Conservation (phyloP, 2,888 invertebrate genomes). For the Thera britannica region DNA sequence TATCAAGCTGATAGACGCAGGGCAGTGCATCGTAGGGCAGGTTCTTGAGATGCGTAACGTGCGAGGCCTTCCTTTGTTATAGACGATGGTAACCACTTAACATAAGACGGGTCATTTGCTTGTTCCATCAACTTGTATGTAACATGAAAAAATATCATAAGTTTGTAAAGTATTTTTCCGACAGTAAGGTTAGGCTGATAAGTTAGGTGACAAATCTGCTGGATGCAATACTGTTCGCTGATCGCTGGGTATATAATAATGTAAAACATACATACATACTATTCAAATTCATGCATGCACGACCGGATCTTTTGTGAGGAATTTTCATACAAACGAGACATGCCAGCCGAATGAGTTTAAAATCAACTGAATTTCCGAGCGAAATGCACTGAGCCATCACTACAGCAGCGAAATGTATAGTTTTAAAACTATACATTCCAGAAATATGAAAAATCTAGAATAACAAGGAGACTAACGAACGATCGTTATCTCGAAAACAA, state of each 20-base stretch:
- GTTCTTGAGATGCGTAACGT: too few relatives aligned
- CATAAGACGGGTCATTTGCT: too few relatives aligned
- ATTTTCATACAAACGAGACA: slow-evolving; percentile 56
- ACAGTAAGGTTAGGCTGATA: too few relatives aligned
- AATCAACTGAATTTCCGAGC: slow-evolving; percentile 3
- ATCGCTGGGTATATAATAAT: slow-evolving; percentile 6
- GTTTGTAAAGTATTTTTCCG: too few relatives aligned
- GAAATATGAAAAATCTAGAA: slow-evolving; percentile 12
- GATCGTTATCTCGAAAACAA: slow-evolving; percentile 14
- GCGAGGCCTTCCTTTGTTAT: too few relatives aligned
- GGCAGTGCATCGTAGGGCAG: too few relatives aligned
- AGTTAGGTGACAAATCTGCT: too few relatives aligned
- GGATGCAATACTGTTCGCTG: slow-evolving; percentile 43
- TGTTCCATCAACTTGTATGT: too few relatives aligned
- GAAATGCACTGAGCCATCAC: neutral
- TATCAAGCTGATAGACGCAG: too few relatives aligned
- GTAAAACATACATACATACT: slow-evolving; percentile 34
- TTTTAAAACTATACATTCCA: slow-evolving; percentile 2
- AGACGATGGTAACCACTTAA: too few relatives aligned
- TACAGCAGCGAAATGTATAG: neutral
- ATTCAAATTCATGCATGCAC: slow-evolving; percentile 59
- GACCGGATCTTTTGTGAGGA: slow-evolving; percentile 56
- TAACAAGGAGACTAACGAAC: slow-evolving; percentile 11
- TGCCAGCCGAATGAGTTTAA: slow-evolving; percentile 45
- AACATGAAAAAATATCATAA: too few relatives aligned